Evolutionary conservation across 2,888 invertebrate species (phyloP), one percentile per base, ranked within the genome.

Genomic region (Kryphioiulus occultus): DNA sequence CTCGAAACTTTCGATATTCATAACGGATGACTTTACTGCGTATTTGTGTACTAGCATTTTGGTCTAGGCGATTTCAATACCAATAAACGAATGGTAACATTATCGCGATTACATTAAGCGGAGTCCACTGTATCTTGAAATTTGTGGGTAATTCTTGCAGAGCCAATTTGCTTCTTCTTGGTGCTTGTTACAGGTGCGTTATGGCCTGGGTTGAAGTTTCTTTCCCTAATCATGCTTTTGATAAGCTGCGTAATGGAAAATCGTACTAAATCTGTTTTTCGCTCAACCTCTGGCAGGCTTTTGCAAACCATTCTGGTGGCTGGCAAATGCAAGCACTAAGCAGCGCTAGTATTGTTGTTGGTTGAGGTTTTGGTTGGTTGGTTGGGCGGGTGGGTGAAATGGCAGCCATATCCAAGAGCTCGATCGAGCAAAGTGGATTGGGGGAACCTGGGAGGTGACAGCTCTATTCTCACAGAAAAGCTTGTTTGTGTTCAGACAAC

Each of bases 401-500:
- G 59, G 59, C 59, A 59, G 59, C 59, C 59, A 59, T 59, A 59
- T 59, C 59, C 59, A 59, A 59, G 59, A 59, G 59, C 59, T 59
- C 59, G 59, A 59, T 59, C 59, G 59, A 59, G 59, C 59, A 59
- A 59, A 59, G 59, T 59, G 59, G 59, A 59, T 59, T 59, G 59
- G 59, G 59, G 59, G 59, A 53, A 59, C 59, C 59, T 59, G 59
- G 59, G 59, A 84, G 84, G 84, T 84, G 84, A 84, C 84, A 84
- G 84, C 84, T 84, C 35, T 84, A 84, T 84, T 84, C 39, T 84
- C 84, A 84, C 42, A 44, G 59, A 53, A 86, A 86, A 53, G 53
- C 86, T 59, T 86, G 86, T 86, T 86, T 86, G 86, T 47, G 47
- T 35, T 47, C 59, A 59, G 86, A 86, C 86, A 44, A 86, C 53